Base-by-base conservation (phyloP, 2,888 invertebrate genomes). In the Cyclophora punctaria region DNA sequence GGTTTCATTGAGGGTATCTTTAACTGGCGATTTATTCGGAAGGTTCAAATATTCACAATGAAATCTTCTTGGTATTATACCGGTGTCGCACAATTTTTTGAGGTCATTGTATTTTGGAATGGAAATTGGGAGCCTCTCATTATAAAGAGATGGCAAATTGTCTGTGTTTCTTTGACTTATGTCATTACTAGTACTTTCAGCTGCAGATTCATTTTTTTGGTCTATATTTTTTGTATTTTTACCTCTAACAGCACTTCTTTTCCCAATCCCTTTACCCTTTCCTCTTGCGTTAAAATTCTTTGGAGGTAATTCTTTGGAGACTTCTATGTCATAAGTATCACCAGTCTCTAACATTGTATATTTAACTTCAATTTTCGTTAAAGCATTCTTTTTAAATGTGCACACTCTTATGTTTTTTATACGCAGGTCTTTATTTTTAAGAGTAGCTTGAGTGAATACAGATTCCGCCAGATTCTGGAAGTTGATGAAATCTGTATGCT, bases 381-480 rank as follows among this genome's bases (percentile, higher is more conserved):
- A 37, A 42, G 34, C 46, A 48, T 44, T 47, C 45, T 46, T 48
- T 47, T 48, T 47, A 40, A 48, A 52, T 46, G 46, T 52, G 44
- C 48, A 48, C 35, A 46, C 44, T 48, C 46, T 47, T 47, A 46
- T 47, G 3, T 52, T 52, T 49, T 48, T 51, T 42, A 48, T 42
- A 51, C 33, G 48, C 35, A 46, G 48, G 44, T 52, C 44, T 49
- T 52, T 50, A 44, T 52, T 52, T 49, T 48, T 46, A 20, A 52
- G 33, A 49, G 52, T 52, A 41, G 44, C 44, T 47, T 44, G 45
- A 40, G 51, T 52, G 41, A 49, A 52, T 47, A 45, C 48, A 45
- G 45, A 44, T 35, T 47, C 34, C 42, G 48, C 51, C 37, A 43
- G 46, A 3, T 6, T 3, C 3, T 41, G n/a, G 3, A 4, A 50